Percentiles rank a stretch among this genome's conserved stretches.
Conservation (phyloP, 1,140 invertebrate genomes). For the Metopolophium dirhodum region DNA sequence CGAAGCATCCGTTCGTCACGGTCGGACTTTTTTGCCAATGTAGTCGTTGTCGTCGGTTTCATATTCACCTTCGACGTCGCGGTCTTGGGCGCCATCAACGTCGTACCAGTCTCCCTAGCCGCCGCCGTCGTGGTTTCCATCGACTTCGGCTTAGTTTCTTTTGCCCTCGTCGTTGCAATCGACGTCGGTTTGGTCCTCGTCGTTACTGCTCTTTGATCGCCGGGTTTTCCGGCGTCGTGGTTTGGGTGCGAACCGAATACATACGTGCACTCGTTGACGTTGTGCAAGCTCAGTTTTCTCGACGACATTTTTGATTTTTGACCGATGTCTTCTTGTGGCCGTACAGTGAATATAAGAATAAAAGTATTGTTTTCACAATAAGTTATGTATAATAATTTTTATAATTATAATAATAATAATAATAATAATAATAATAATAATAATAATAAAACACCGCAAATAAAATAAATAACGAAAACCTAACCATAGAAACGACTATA, state of each 20-base stretch:
- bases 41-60: background rate
- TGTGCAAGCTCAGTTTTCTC: background rate
- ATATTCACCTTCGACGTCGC: background rate
- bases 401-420: background rate
- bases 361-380: too few species aligned
- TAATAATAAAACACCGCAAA: background rate
- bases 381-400: background rate
- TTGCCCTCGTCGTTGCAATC: background rate
- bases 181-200: background rate
- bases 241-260: background rate
- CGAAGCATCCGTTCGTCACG: background rate
- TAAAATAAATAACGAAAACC: background rate
- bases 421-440: background rate
- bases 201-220: background rate
- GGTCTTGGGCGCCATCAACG: background rate
- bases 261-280: background rate
- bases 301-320: background rate
- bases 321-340: background rate
- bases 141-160: background rate
- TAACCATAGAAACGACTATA: background rate
- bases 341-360: background rate
- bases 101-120: background rate
- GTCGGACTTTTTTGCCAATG: background rate
- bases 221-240: too few species aligned
- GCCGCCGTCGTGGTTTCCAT: background rate